Base-by-base conservation (phyloP, 2,888 invertebrate species). In the Hirtodrosophila trivittata region DNA sequence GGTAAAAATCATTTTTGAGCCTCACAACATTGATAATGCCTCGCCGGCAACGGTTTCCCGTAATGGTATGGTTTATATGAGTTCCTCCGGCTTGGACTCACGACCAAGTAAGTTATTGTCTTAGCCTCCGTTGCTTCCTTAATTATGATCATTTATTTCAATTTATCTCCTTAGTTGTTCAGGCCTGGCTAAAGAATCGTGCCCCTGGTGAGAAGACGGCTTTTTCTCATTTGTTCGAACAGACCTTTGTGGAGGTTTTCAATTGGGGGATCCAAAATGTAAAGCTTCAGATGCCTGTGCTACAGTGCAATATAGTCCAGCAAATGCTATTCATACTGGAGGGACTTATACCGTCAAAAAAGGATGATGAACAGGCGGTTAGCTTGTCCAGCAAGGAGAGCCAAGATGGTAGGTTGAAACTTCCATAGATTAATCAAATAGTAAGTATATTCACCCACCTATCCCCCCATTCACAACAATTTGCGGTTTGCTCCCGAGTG, bases 41-140 rank as follows among this genome's bases (percentile, higher is more conserved):
- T 98, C 98, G 7, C 98, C 98, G 1, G 98, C 98, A 0, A 98
- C 98, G 0, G 98, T 98, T 0, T 98, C 98, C 0, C 92, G 97
- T 62, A 97, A 97, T 88, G 97, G 97, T 55, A 96, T 96, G 96
- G 96, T 97, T 3, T 98, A 97, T 89, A 98, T 98, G 98, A 98
- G 98, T 85, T 97, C 97, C 0, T 98, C 98, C 0, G 98, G 97
- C 0, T 91, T 98, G 43, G 95, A 96, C 88, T 98, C 98, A 95
- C 94, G 94, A 81, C 98, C 98, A 88, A 93, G 93, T 93, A 86
- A 74, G 88, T 5, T 6, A 5, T 4, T n/a, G 1, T 7, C 12
- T 5, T 4, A 16, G 25, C n/a, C 43, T 51, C 5, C n/a, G 4
- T 25, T 41, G 3, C 16, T 25, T 0, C 0, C 0, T 10, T 35